Evolutionary conservation across 1,140 invertebrate genomes (phyloP).

Genomic region (Pinna nobilis): DNA sequence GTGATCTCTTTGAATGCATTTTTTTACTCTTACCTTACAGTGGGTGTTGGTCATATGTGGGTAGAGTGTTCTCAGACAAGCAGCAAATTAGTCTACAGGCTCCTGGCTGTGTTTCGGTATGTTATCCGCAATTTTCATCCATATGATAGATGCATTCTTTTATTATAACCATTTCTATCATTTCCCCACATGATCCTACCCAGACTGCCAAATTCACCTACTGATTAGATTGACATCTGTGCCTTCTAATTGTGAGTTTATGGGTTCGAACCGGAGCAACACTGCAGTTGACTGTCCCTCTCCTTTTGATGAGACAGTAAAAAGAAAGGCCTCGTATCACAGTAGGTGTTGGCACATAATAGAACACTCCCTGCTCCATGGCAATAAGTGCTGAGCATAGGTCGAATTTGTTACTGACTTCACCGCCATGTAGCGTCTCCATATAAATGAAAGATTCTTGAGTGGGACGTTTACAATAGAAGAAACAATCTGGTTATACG

Average conservation of each 20-base stretch:
- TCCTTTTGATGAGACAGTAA: too few species aligned
- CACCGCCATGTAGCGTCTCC: too few species aligned
- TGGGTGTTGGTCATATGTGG: constrained; percentile 37
- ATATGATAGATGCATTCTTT: neutral
- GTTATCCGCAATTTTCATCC: neutral
- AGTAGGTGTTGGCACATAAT: too few species aligned
- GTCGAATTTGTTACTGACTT: too few species aligned
- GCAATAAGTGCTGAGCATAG: too few species aligned
- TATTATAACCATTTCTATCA: neutral
- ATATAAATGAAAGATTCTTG: too few species aligned
- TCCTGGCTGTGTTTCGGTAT: constrained; percentile 31
- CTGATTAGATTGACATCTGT: neutral
- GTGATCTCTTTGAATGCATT: too few species aligned
- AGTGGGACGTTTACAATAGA: too few species aligned
- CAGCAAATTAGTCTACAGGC: constrained; percentile 19
- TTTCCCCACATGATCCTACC: neutral
- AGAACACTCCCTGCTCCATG: too few species aligned
- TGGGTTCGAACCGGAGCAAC: neutral
- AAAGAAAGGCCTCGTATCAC: too few species aligned
- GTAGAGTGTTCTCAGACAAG: constrained; percentile 19
- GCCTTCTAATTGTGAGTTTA: neutral
- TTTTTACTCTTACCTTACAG: constrained; percentile 19
- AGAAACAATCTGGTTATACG: neutral
- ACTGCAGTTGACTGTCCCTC: too few species aligned
- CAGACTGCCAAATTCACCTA: neutral